Conservation (phyloP, 2,888 invertebrate genomes). For the Nemotelus nigrinus region DNA sequence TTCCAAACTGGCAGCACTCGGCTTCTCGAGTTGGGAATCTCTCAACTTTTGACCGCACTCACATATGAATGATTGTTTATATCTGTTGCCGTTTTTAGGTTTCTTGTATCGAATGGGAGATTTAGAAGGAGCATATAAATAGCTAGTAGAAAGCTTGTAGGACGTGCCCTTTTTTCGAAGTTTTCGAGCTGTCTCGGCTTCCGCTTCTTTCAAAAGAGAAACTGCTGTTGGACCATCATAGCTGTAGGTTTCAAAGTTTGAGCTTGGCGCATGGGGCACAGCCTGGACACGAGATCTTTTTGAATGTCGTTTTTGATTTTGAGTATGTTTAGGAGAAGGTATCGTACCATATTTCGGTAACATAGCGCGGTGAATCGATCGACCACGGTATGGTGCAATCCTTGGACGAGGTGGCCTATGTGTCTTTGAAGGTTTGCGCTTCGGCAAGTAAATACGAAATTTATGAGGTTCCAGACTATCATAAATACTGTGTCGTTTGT, state of each 20-base stretch:
- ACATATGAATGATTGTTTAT: not conserved
- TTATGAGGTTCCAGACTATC: not conserved
- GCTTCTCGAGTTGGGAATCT: not conserved
- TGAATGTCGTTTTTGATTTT: no score
- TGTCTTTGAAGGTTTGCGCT: not conserved
- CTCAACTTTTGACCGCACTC: not conserved
- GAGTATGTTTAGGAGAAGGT: no score
- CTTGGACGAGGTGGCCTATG: not conserved
- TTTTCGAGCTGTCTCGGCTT: not conserved
- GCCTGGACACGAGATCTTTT: not conserved
- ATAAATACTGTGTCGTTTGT: not conserved
- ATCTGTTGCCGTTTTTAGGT: not conserved
- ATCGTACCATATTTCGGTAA: not conserved
- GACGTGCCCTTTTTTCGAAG: not conserved
- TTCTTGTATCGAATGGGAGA: not conserved
- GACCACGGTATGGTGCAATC: not conserved
- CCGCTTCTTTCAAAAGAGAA: constrained; percentile 1
- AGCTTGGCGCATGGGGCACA: not conserved
- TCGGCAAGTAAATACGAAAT: constrained; percentile 15
- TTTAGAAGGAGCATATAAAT: constrained; percentile 11
- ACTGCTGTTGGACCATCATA: constrained; percentile 25
- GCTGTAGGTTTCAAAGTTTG: not conserved
- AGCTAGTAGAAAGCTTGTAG: constrained; percentile 6
- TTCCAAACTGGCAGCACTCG: not conserved
- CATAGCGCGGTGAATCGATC: not conserved